phyloP scores from a whole-genome alignment of 1,140 invertebrate genomes.

The Pogonus chalceus region DNA sequence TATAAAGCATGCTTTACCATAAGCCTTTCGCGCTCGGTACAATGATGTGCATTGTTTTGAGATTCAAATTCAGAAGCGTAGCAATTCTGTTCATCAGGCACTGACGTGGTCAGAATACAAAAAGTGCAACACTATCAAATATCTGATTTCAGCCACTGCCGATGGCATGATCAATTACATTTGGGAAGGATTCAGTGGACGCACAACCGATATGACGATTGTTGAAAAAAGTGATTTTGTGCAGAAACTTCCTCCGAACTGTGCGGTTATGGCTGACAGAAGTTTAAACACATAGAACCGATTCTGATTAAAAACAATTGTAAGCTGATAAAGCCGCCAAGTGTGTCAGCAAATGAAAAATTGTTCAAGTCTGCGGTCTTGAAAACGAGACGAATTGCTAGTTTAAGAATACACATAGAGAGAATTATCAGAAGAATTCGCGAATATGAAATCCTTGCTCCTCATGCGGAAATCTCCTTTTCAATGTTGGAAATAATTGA shows the following conservation, averaged over 20 bases:
- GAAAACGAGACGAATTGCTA: conserved; percentile 32
- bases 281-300: conserved; percentile 30
- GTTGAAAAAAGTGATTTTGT: conserved; percentile 29
- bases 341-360: conserved; percentile 20
- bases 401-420: conserved; percentile 34
- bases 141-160: conserved; percentile 34
- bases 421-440: conserved; percentile 30
- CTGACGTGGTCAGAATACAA: conserved; percentile 32
- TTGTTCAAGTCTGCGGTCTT: conserved; percentile 28
- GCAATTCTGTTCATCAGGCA: conserved; percentile 25
- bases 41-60: conserved; percentile 35
- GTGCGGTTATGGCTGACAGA: conserved; percentile 31
- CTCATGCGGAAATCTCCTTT: conserved; percentile 28
- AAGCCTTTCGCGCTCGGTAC: no score
- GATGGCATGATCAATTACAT: conserved; percentile 36
- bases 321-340: conserved; percentile 27
- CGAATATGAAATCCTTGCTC: conserved; percentile 33
- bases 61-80: conserved; percentile 31
- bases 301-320: conserved; percentile 21
- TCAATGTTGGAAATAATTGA: conserved; percentile 25
- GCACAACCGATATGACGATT: conserved; percentile 29
- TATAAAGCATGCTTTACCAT: no score
- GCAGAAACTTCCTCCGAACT: conserved; percentile 19
- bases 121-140: conserved; percentile 33
- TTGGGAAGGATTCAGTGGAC: conserved; percentile 33